Conservation (phyloP, 1,140 invertebrate genomes). For the Battus philenor region DNA sequence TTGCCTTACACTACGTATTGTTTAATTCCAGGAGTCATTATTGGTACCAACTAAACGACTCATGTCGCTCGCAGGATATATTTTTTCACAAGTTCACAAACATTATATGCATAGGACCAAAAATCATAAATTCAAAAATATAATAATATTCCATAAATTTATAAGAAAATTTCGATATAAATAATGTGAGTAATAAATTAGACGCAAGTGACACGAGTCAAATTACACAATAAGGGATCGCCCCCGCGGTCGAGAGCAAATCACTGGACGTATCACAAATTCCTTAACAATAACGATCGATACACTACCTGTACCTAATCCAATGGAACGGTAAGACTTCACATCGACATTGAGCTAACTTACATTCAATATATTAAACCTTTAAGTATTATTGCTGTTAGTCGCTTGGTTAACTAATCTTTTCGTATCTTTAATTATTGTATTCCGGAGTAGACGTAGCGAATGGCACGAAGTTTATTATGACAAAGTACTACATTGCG, state of each 20-base stretch:
- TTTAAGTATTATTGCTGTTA: slow-evolving; percentile 75
- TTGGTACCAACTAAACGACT: slow-evolving; percentile 33
- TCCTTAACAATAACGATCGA: slow-evolving; percentile 49
- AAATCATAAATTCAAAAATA: slow-evolving; percentile 24
- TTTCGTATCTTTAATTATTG: slow-evolving; percentile 49
- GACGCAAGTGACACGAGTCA: slow-evolving; percentile 33
- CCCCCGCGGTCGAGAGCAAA: slow-evolving; percentile 19
- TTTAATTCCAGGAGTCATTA: slow-evolving; percentile 54
- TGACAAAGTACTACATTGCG: slow-evolving; percentile 52
- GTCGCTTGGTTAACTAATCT: slow-evolving; percentile 61
- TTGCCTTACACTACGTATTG: slow-evolving; percentile 61
- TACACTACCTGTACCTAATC: slow-evolving; percentile 68
- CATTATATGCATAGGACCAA: background rate
- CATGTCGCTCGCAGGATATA: slow-evolving; percentile 43
- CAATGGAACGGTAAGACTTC: slow-evolving; percentile 72
- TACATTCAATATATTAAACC: slow-evolving; percentile 69
- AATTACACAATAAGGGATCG: slow-evolving; percentile 13
- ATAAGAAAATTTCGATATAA: too few relatives aligned
- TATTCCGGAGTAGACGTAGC: slow-evolving; percentile 60
- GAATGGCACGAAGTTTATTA: slow-evolving; percentile 69
- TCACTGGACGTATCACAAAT: slow-evolving; percentile 73
- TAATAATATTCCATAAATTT: too few relatives aligned
- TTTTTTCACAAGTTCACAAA: too few relatives aligned
- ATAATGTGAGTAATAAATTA: slow-evolving; percentile 20
- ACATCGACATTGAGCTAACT: slow-evolving; percentile 73